Evolutionary conservation across 1,140 invertebrate genomes (phyloP).

Genomic region (Drosophila neocordata): DNA sequence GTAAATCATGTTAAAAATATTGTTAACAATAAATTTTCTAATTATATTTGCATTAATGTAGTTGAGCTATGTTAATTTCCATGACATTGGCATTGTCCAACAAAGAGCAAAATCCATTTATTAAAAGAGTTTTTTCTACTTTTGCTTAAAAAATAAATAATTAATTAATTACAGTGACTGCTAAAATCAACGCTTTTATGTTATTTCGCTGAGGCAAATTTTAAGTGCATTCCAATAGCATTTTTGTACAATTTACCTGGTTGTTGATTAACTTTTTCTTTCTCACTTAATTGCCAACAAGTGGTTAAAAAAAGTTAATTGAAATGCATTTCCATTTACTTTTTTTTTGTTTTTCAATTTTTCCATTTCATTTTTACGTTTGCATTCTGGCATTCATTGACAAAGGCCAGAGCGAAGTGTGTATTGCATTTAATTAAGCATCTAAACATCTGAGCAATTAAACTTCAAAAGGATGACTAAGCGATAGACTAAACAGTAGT

Average conservation of each 20-base stretch:
- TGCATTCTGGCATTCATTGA: neutral
- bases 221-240: neutral
- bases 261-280: conserved; percentile 17
- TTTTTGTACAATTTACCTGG: conserved; percentile 2
- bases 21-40: too few species aligned
- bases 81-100: too few species aligned
- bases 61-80: too few species aligned
- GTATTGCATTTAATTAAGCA: conserved; percentile 55
- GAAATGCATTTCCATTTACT: conserved; percentile 48
- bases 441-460: conserved; percentile 40
- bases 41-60: too few species aligned
- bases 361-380: neutral
- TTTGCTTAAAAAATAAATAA: too few species aligned
- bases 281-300: conserved; percentile 44
- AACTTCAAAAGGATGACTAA: conserved; percentile 32
- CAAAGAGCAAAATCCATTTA: too few species aligned
- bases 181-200: too few species aligned
- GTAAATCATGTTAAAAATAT: too few species aligned
- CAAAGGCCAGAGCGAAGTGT: neutral
- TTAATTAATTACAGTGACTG: too few species aligned
- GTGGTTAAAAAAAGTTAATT: conserved; percentile 34
- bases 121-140: too few species aligned
- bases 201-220: too few species aligned
- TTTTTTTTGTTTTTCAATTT: neutral
- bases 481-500: conserved; percentile 24